Evolutionary conservation across 1,140 invertebrate species (phyloP).

Genomic region (Trinorchestia longiramus): DNA sequence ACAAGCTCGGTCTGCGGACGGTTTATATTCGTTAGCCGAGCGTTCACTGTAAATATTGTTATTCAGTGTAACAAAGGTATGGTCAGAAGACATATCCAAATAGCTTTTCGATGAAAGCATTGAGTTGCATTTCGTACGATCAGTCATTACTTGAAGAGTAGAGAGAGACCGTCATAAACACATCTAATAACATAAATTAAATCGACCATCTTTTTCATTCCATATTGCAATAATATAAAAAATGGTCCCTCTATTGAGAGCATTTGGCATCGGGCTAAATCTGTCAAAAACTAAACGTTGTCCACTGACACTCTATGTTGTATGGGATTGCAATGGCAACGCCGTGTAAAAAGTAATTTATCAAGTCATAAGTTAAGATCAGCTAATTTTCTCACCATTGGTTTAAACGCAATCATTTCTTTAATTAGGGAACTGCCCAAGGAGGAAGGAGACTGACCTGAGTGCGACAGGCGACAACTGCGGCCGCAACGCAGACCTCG

Average conservation of each 20-base stretch:
- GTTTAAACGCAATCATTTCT: neutral
- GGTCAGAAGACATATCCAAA: neutral
- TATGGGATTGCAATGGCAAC: neutral
- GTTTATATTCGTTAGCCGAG: too few relatives aligned
- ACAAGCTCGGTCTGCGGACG: too few relatives aligned
- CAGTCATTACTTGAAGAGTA: too few relatives aligned
- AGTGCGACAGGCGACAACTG: neutral
- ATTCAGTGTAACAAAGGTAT: neutral
- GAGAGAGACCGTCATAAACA: too few relatives aligned
- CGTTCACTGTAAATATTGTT: too few relatives aligned
- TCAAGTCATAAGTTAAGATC: neutral
- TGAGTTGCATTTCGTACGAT: neutral
- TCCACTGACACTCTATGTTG: neutral
- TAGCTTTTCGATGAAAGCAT: neutral
- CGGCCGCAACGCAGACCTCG: too few relatives aligned
- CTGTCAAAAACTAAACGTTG: neutral
- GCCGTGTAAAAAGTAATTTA: neutral
- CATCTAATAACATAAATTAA: too few relatives aligned
- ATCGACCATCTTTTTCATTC: too few relatives aligned
- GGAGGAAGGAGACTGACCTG: neutral
- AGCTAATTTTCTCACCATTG: too few relatives aligned
- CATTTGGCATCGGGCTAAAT: neutral
- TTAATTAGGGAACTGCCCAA: neutral
- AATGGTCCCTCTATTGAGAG: neutral
- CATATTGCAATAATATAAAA: too few relatives aligned